Evolutionary conservation across 2,888 invertebrate genomes (phyloP).

Genomic region (Gymnosoma rotundatum): DNA sequence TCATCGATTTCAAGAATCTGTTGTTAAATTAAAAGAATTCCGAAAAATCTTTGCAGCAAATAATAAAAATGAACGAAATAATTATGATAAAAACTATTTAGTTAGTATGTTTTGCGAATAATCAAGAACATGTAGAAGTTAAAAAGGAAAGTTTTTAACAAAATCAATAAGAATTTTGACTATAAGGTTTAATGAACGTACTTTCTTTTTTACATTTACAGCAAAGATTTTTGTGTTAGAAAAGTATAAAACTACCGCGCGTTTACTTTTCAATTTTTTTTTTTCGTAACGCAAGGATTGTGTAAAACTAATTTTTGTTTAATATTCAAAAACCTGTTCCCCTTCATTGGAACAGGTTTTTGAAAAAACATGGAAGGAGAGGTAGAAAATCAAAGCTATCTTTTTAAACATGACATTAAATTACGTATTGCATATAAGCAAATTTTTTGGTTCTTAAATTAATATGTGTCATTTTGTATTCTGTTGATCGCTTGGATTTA

Average conservation of each 20-base stretch:
- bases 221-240: slow-evolving; percentile 40
- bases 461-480: too few relatives aligned
- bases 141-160: neutral
- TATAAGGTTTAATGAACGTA: neutral
- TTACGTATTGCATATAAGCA: neutral
- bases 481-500: slow-evolving; percentile 53
- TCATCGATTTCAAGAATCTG: slow-evolving; percentile 18
- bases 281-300: slow-evolving; percentile 25
- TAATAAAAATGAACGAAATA: neutral
- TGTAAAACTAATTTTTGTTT: slow-evolving; percentile 48
- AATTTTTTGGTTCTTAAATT: too few relatives aligned
- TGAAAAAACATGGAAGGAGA: slow-evolving; percentile 35
- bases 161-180: neutral
- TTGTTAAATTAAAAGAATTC: slow-evolving; percentile 22
- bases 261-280: slow-evolving; percentile 30
- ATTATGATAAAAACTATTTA: too few relatives aligned
- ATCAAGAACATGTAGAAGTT: neutral
- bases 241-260: slow-evolving; percentile 44
- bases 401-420: neutral
- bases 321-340: slow-evolving; percentile 10
- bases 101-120: too few relatives aligned
- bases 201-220: slow-evolving; percentile 3
- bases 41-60: slow-evolving; percentile 36
- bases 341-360: slow-evolving; percentile 33
- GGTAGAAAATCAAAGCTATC: slow-evolving; percentile 52